Percentiles rank a stretch among this genome's conserved stretches.
These are phyloP conservation scores for Conus ventricosus DNA, from an alignment of 1,140 invertebrate genomes.

Conservation along the genomic window DNA sequence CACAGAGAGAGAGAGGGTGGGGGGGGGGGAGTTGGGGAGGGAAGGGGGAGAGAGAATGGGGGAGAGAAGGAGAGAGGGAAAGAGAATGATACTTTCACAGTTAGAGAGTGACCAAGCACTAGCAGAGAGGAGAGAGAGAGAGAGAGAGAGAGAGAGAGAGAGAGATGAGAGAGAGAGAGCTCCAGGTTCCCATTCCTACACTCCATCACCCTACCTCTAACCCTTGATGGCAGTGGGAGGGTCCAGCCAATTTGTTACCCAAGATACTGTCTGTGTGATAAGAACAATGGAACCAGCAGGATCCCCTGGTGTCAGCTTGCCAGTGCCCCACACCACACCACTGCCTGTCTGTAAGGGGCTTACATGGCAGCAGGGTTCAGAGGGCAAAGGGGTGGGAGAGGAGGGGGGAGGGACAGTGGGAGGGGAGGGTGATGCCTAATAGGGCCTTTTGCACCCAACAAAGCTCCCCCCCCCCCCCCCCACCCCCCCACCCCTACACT, in stretches of 20 bases:
- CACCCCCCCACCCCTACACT: too few species aligned
- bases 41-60: background rate
- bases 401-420: too few species aligned
- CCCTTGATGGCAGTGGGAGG: background rate
- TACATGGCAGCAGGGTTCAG: too few species aligned
- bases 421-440: too few species aligned
- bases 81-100: background rate
- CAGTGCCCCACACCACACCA: background rate
- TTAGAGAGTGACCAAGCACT: too few species aligned
- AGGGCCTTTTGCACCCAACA: too few species aligned
- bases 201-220: background rate
- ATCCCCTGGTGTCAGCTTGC: background rate
- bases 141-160: conserved; percentile 17
- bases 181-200: too few species aligned
- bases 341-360: background rate
- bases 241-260: background rate
- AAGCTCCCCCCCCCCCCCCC: too few species aligned
- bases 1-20: too few species aligned
- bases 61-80: background rate
- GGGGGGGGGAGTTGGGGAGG: too few species aligned
- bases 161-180: background rate
- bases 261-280: background rate
- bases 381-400: too few species aligned
- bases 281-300: background rate
- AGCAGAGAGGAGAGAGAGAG: background rate